Evolutionary conservation across 2,113 vertebrate species (phyloP), one percentile per base, ranked within the genome.

Genomic region (Chionomys nivalis): DNA sequence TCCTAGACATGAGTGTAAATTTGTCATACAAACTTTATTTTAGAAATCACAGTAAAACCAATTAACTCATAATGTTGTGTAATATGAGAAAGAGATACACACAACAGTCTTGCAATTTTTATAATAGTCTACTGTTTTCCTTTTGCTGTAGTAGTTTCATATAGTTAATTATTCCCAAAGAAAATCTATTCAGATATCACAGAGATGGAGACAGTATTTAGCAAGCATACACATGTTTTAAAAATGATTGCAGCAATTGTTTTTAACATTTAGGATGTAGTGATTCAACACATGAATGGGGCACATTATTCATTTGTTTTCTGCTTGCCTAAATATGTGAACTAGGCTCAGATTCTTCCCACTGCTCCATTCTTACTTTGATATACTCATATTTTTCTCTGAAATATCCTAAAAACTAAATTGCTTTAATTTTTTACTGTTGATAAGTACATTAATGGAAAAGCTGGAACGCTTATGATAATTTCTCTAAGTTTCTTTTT

Each of bases 81-180:
- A 93, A 49, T 90, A 24, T 87, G 87, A 72, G 63, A 93, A 39
- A 94, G 90, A 83, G 92, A 83, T 16, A 77, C 24, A 91, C 61
- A 72, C 36, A 94, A 8, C 19, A 39, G 28, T 58, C 42, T 92
- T 94, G 23, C 24, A 33, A 42, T 94, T 85, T 66, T 42, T 68
- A 0, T 36, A 79, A 33, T 95, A 75, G 17, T 72, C 76, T 85
- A 36, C 26, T 93, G 39, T 52, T 94, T 95, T 7, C 6, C 16
- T 95, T 33, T 93, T 94, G 52, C 58, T 89, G 6, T 90, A 36
- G 31, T 23, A 75, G 42, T 90, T 92, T 91, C 68, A 96, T 95
- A 55, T 94, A 78, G 9, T 52, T 77, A 89, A 66, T 93, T 91
- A 82, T 94, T 94, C 68, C 68, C 49, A 75, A 83, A 90, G 31